A percentile compares a stretch with the other conserved stretches of the same genome.
These are phyloP conservation scores for Toxostoma redivivum DNA, from an alignment of 2,113 vertebrate species.

Conservation along the genomic window DNA sequence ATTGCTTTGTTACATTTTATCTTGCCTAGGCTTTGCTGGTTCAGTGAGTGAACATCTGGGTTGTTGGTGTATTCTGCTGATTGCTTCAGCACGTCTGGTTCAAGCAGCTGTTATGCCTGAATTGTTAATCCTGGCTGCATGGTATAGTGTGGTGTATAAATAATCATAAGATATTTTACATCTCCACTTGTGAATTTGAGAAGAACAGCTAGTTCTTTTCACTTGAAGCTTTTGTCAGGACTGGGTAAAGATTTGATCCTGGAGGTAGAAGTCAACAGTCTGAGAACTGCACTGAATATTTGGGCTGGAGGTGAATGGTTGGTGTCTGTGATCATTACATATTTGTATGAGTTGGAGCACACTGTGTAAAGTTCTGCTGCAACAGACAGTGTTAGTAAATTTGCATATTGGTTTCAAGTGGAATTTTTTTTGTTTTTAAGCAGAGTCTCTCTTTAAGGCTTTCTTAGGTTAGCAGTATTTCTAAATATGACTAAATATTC, in stretches of 20 bases:
- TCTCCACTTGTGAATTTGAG: not conserved
- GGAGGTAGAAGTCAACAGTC: not conserved
- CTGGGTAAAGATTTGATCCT: not conserved
- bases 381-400: not conserved
- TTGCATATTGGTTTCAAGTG: not conserved
- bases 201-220: not conserved
- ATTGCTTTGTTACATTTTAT: not conserved
- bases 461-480: not conserved
- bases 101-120: not conserved
- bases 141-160: not conserved
- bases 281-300: not conserved
- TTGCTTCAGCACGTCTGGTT: not conserved
- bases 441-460: not conserved
- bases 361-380: not conserved
- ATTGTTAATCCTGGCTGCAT: not conserved
- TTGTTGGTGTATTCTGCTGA: not conserved
- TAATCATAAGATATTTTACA: not conserved
- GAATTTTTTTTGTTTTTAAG: not conserved
- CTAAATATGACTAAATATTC: not conserved
- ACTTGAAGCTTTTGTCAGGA: not conserved
- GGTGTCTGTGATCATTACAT: not conserved
- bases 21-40: not conserved
- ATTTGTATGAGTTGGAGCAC: not conserved
- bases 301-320: not conserved
- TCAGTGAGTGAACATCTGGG: not conserved